Evolutionary conservation across 2,113 vertebrate genomes (phyloP).

Genomic region (Leptocoma aspasia): DNA sequence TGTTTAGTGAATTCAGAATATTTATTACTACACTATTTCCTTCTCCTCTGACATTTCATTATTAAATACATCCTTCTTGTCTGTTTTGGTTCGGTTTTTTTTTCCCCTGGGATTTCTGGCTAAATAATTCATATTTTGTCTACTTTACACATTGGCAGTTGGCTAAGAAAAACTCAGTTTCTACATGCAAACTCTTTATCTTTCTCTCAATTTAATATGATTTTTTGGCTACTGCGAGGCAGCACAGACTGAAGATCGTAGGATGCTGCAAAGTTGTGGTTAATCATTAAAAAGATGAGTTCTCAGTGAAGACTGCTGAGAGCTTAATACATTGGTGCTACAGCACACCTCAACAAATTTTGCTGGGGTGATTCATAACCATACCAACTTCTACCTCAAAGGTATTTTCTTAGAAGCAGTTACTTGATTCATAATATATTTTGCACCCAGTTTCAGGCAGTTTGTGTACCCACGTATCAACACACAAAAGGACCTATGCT

Average conservation of each 20-base stretch:
- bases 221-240: neutral
- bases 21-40: conserved; percentile 21
- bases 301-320: neutral
- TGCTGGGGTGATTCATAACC: neutral
- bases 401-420: neutral
- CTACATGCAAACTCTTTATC: neutral
- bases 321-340: neutral
- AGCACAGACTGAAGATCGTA: neutral
- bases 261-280: neutral
- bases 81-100: neutral
- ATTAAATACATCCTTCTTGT: conserved; percentile 47
- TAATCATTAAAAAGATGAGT: neutral
- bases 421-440: neutral
- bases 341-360: neutral
- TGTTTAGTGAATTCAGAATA: neutral
- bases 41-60: neutral
- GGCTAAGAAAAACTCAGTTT: neutral
- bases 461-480: neutral
- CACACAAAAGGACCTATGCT: neutral
- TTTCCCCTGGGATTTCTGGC: neutral
- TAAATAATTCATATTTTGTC: neutral
- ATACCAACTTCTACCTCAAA: neutral
- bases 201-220: neutral
- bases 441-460: neutral
- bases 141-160: neutral